Evolutionary conservation across 2,888 invertebrate genomes (phyloP), one percentile per base, ranked within the genome.

Genomic region (Octodonta nipae): DNA sequence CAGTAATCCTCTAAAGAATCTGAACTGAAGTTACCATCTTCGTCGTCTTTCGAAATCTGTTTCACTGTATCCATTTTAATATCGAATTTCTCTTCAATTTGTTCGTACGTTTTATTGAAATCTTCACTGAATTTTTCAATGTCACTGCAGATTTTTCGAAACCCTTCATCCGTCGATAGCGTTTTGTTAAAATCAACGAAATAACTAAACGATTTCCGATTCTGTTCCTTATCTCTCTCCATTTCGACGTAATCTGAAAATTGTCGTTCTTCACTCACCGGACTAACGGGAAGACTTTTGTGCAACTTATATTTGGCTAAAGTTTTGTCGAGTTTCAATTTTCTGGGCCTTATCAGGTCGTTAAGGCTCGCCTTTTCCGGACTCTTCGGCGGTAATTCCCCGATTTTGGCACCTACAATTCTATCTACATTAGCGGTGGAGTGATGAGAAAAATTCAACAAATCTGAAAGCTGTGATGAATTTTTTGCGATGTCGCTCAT

Each of bases 241-340:
- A 43, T 44, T 16, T 47, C 46, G 3, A 50, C 59, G 40, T 54
- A 61, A 46, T 63, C 64, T 1, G 58, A 49, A 41, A 60, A 56
- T 31, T 56, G 53, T 15, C 59, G 55, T 49, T 84, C 83, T 51
- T 85, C 85, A 32, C 77, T 81, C 0, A 84, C 83, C 0, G 85
- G 85, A 0, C 83, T 83, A 0, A 84, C 82, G 0, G 84, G 84
- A 43, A 85, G 74, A 3, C 83, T 83, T 48, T 83, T 81, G 42
- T 79, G 55, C 44, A 56, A 40, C 38, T 62, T 61, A 40, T 56
- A 60, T 43, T 60, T 55, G 33, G 51, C 45, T 49, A 63, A 42
- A 11, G 55, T 58, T 40, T 58, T 59, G 36, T 61, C 58, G 25
- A 61, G 32, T 36, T 56, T 50, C 24, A 61, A 45, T 37, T 60